phyloP scores from a whole-genome alignment of 2,888 invertebrate genomes.

The Strigamia transsilvanica region DNA sequence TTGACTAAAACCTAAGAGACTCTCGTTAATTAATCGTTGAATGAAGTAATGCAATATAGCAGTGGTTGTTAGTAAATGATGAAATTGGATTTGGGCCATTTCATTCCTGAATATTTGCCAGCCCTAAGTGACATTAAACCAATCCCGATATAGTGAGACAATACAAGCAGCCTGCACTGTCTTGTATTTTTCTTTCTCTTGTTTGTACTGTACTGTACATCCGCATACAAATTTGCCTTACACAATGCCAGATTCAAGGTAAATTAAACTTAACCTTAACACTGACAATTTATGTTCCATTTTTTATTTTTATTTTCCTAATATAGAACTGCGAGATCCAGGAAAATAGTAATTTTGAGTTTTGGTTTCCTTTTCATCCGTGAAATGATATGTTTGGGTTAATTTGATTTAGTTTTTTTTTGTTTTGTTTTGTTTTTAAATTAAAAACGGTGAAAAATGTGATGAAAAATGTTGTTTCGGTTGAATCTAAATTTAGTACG shows the following conservation, averaged over 20 bases:
- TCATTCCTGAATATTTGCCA: slow-evolving; percentile 48
- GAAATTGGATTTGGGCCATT: slow-evolving; percentile 38
- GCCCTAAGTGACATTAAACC: slow-evolving; percentile 29
- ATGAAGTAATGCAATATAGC: slow-evolving; percentile 1
- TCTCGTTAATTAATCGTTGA: neutral
- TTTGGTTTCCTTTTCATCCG: neutral
- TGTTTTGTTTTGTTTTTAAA: neutral
- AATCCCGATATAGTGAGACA: slow-evolving; percentile 14
- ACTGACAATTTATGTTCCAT: neutral
- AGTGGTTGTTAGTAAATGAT: slow-evolving; percentile 42
- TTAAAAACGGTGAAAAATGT: neutral
- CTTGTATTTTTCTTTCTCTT: slow-evolving; percentile 9
- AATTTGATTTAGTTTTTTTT: neutral
- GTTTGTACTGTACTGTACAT: neutral
- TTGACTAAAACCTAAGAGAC: neutral
- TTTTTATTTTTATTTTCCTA: neutral
- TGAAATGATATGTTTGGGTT: neutral
- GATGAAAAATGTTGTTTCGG: slow-evolving; percentile 2
- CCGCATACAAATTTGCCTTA: neutral
- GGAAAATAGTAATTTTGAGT: neutral
- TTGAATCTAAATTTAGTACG: slow-evolving; percentile 20
- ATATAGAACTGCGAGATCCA: neutral
- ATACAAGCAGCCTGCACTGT: slow-evolving; percentile 12
- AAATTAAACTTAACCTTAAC: neutral
- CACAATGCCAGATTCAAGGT: slow-evolving; percentile 21